These are phyloP conservation scores for Illadopsis cleaveri DNA, from an alignment of 2,113 vertebrate genomes.

Conservation along the genomic window DNA sequence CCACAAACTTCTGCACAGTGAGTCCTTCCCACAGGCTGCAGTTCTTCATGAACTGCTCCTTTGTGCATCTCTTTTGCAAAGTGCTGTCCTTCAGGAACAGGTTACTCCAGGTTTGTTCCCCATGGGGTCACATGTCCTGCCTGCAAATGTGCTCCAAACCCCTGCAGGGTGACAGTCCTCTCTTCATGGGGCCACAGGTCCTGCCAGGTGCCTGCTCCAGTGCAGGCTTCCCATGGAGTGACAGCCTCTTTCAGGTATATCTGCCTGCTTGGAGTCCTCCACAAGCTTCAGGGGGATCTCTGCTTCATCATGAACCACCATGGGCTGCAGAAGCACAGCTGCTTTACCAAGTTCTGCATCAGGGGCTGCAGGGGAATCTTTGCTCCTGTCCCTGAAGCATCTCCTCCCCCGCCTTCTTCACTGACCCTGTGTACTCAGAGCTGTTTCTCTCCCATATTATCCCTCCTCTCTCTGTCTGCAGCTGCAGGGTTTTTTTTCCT, in stretches of 20 bases:
- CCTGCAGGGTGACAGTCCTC: neutral
- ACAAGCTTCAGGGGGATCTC: neutral
- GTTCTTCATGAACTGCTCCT: neutral
- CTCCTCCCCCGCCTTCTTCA: neutral
- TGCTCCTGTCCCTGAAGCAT: neutral
- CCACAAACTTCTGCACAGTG: neutral
- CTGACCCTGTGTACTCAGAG: neutral
- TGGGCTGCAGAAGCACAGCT: neutral
- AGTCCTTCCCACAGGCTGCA: neutral
- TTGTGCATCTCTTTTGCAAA: neutral
- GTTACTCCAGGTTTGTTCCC: neutral
- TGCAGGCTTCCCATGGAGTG: neutral
- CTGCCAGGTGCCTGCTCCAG: neutral
- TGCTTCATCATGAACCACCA: neutral
- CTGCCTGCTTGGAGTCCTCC: neutral
- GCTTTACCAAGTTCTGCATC: neutral
- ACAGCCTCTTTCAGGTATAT: neutral
- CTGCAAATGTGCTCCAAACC: neutral
- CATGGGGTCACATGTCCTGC: neutral
- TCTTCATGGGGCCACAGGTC: neutral
- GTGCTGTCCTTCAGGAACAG: neutral
- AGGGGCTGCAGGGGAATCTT: neutral
- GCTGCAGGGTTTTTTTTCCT: neutral
- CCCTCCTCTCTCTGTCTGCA: neutral
- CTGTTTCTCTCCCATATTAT: neutral